Evolutionary conservation across 2,797 vertebrate genomes (phyloP).

Genomic region (Otolemur crassicaudatus): DNA sequence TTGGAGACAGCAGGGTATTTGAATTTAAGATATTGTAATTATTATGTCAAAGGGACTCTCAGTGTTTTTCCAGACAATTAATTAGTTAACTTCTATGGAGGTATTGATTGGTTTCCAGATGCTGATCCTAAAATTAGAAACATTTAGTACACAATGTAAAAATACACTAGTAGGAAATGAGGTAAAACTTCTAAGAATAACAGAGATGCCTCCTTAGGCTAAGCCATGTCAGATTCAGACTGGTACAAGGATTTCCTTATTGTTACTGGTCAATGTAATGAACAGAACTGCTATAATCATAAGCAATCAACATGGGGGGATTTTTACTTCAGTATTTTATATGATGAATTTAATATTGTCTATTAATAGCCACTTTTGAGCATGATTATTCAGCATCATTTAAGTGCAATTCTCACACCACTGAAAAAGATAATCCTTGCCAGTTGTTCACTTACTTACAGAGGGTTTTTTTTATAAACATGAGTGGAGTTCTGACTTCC

Average conservation of each 20-base stretch:
- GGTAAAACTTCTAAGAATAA: not conserved
- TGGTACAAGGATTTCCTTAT: not conserved
- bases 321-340: conserved; percentile 14
- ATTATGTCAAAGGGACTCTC: conserved; percentile 5
- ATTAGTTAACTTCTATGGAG: not conserved
- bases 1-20: too few relatives aligned
- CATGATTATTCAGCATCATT: not conserved
- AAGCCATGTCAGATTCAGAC: not conserved
- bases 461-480: not conserved
- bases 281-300: not conserved
- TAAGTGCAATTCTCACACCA: not conserved
- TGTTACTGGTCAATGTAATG: not conserved
- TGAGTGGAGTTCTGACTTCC: not conserved
- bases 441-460: not conserved
- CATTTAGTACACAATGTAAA: conserved; percentile 2
- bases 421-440: not conserved
- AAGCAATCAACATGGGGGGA: not conserved
- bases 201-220: not conserved
- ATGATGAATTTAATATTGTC: conserved; percentile 8
- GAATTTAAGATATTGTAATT: not conserved
- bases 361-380: not conserved
- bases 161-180: not conserved
- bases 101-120: not conserved
- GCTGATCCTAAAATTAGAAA: not conserved
- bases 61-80: not conserved